Conservation (phyloP, 92 coral and sea anemone species). For the Blastomussa wellsi region DNA sequence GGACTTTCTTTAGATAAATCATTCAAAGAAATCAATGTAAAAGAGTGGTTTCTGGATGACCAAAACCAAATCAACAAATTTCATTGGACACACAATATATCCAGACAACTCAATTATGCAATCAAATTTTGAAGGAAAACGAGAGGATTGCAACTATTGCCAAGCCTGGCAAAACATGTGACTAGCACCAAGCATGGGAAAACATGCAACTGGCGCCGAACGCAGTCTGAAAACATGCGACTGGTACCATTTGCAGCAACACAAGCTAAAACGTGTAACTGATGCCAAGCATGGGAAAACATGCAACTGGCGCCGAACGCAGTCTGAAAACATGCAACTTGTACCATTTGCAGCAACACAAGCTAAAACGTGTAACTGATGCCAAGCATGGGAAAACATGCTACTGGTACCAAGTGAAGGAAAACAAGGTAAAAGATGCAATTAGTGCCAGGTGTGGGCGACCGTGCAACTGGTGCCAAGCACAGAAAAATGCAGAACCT, state of each 20-base stretch:
- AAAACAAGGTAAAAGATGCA: too few relatives aligned
- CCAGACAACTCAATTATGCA: background rate
- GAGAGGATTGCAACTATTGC: background rate
- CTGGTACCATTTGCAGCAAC: too few relatives aligned
- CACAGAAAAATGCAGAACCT: too few relatives aligned
- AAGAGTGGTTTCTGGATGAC: background rate
- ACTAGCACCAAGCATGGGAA: background rate
- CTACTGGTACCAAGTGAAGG: background rate
- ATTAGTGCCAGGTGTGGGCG: too few relatives aligned
- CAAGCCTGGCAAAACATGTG: background rate
- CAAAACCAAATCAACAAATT: background rate
- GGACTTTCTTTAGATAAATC: background rate
- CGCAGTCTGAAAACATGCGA: background rate
- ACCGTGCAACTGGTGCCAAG: too few relatives aligned
- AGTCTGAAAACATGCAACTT: background rate
- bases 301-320: background rate
- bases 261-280: background rate
- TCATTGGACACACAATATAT: background rate
- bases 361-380: background rate
- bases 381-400: background rate
- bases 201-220: background rate
- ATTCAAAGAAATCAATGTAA: background rate
- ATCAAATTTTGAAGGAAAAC: background rate
- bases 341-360: too few relatives aligned
- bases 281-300: background rate